Base-by-base conservation (phyloP, 92 coral and sea anemone genomes). In the Porites divaricata region DNA sequence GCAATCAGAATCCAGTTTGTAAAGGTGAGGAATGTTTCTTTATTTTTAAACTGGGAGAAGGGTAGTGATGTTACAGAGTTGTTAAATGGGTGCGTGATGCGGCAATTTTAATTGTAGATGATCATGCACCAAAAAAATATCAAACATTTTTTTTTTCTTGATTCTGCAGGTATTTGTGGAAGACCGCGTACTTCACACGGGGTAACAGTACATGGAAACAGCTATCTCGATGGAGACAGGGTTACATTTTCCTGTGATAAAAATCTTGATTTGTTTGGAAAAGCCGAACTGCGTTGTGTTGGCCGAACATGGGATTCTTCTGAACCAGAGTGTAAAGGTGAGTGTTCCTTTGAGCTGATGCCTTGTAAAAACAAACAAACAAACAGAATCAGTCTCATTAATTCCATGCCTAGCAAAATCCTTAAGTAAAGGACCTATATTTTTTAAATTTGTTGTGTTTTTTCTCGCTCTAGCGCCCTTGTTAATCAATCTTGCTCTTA, bases 181-280 rank as follows among this genome's bases (percentile, higher is more conserved):
- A 45, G 63, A 56, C 93, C 93, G 63, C 70, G 83, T 26, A 59
- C 57, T 17, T 91, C 86, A 28, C 2, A 0, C 6, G 56, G 74
- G 19, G 91, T 88, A 53, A 16, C 52, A 48, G 16, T 49, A 20
- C 48, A 4, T 22, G 91, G 89, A 24, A 67, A 50, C 25, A 75
- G 78, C 13, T 87, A 21, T 71, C 70, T 78, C 24, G 91, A 90
- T 41, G 93, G 93, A 75, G 86, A 81, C 19, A 64, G 67, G 58
- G 88, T 79, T 17, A 52, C 9, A 6, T 90, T 72, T 67, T 63
- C 66, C 2, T 90, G 93, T 62, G 17, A 25, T 14, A 13, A 54
- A 23, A 83, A 78, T 62, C 52, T 81, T 66, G 82, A 88, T 56
- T 83, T 91, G 76, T 65, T 78, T 70, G 94, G 94, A 28, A 70